phyloP scores from a whole-genome alignment of 2,113 vertebrate species.

The Hyla sarda region DNA sequence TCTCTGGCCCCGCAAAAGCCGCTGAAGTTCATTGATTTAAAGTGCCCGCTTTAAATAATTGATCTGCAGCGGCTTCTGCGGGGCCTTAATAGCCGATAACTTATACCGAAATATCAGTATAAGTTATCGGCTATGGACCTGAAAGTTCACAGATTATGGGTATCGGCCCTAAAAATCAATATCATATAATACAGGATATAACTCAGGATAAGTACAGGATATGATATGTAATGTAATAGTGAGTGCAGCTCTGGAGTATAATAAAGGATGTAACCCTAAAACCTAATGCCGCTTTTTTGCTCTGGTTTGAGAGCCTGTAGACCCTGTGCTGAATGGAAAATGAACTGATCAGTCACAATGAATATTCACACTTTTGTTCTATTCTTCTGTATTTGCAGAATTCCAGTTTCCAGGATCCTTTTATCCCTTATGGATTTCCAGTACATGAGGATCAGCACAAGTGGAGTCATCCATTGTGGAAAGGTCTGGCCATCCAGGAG shows the following conservation, averaged over 20 bases:
- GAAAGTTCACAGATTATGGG: no score
- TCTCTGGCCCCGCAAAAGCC: no score
- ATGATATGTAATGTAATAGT: neutral
- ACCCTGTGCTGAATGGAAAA: neutral
- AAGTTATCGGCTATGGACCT: no score
- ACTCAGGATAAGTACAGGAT: neutral
- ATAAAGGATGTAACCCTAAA: neutral
- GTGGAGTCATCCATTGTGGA: slow-evolving; percentile 1
- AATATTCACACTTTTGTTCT: no score
- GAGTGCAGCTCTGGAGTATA: neutral
- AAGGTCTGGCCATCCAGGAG: neutral
- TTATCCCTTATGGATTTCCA: slow-evolving; percentile 32
- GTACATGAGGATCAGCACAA: neutral
- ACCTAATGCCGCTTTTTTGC: no score
- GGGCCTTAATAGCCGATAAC: no score
- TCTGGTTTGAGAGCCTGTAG: neutral
- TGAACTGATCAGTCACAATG: no score
- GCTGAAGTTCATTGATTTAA: no score
- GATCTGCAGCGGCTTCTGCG: no score
- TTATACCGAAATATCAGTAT: no score
- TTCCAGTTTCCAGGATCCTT: neutral
- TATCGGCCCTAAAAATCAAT: no score
- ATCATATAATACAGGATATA: neutral
- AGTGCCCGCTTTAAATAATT: no score
- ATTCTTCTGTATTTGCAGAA: neutral